Conservation (phyloP, 2,888 invertebrate species). For the Capitulum mitella region DNA sequence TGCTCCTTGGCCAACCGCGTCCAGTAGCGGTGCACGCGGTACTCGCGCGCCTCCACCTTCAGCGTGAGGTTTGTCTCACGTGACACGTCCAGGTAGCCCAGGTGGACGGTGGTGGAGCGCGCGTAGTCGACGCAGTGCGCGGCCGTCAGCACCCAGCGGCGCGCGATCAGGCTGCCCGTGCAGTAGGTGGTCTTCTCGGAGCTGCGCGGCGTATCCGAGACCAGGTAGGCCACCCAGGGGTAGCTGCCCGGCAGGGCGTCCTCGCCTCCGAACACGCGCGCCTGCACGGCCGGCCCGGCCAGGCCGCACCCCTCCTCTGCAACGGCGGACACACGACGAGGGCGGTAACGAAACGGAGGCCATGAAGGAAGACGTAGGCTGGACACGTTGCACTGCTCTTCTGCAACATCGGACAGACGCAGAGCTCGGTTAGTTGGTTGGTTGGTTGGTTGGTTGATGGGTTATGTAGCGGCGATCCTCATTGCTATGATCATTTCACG, state of each 20-base stretch:
- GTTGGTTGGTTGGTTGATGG: no score
- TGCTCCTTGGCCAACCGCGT: constrained; percentile 16
- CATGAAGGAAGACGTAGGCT: no score
- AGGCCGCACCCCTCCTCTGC: background rate
- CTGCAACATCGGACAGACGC: no score
- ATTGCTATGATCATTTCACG: no score
- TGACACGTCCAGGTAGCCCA: constrained; percentile 21
- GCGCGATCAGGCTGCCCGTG: background rate
- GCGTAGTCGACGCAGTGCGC: constrained; percentile 21
- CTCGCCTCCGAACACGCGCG: constrained; percentile 10
- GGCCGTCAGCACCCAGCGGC: background rate
- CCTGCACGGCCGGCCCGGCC: constrained; percentile 12
- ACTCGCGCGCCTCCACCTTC: background rate
- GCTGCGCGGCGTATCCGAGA: background rate
- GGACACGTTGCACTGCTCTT: no score
- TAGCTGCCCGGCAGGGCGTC: constrained; percentile 6
- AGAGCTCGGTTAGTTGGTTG: no score
- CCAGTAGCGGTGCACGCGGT: constrained; percentile 19
- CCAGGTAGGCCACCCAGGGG: constrained; percentile 17
- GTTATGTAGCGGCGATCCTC: no score
- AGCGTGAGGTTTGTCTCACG: constrained; percentile 8
- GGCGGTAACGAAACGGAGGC: no score
- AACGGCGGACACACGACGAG: no score
- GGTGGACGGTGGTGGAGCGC: background rate
- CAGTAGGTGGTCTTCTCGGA: constrained; percentile 2